Conservation (phyloP, 2,113 vertebrate genomes). For the Petrocephalus zakoni region DNA sequence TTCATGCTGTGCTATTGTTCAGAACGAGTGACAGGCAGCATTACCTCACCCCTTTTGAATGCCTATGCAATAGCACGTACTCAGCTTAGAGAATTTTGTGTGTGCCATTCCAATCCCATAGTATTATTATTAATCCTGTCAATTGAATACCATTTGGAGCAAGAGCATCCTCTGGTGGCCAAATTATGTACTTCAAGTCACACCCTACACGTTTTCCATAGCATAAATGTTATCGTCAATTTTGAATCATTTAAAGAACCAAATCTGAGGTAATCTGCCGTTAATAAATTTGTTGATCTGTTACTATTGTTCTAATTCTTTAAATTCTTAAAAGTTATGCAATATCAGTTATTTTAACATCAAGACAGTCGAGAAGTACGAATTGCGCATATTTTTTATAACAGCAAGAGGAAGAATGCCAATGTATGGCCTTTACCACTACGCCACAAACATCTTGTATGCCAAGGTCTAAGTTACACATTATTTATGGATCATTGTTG, state of each 20-base stretch:
- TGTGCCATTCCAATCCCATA: not conserved
- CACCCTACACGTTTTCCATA: not conserved
- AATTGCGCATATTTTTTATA: not conserved
- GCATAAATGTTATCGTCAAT: not conserved
- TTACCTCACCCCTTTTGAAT: not conserved
- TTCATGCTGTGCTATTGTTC: not conserved
- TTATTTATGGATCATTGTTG: not conserved
- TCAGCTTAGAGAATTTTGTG: not conserved
- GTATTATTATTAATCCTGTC: not conserved
- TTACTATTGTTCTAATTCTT: not conserved
- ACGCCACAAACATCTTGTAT: not conserved
- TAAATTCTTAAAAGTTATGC: not conserved
- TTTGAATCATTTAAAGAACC: not conserved
- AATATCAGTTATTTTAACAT: not conserved
- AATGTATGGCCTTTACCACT: not conserved
- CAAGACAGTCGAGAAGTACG: not conserved
- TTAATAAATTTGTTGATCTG: not conserved
- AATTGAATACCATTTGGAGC: not conserved
- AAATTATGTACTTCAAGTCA: not conserved
- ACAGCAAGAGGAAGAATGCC: not conserved
- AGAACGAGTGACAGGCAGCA: not conserved
- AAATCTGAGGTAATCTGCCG: not conserved
- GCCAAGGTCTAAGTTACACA: not conserved
- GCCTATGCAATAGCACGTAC: not conserved
- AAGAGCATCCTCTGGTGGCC: conserved; percentile 15